Conservation (phyloP, 2,113 vertebrate species). For the Riparia riparia region DNA sequence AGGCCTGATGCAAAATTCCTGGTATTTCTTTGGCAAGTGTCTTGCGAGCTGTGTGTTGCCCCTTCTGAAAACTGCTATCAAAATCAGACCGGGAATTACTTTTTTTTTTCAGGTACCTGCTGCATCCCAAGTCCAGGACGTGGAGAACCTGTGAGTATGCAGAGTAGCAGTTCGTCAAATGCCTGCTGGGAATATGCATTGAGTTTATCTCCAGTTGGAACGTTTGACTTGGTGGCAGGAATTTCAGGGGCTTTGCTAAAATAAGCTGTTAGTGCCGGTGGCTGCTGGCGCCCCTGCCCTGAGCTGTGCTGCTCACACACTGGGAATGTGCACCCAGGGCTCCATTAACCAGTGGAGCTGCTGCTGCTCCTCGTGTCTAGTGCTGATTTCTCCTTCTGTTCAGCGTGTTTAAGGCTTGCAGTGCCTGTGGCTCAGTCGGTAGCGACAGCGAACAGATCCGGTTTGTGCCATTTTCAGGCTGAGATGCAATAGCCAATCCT, state of each 20-base stretch:
- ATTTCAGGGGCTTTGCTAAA: constrained; percentile 7
- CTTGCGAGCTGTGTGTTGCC: not conserved
- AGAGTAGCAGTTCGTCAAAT: not conserved
- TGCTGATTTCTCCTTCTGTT: constrained; percentile 12
- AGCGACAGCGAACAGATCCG: not conserved
- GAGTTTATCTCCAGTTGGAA: not conserved
- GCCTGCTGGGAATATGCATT: not conserved
- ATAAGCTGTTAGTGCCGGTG: not conserved
- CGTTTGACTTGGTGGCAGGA: not conserved
- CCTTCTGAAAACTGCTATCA: not conserved
- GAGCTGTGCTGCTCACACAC: not conserved
- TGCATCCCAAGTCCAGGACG: constrained; percentile 62
- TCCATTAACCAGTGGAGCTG: not conserved
- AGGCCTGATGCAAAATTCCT: not conserved
- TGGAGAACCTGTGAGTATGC: constrained; percentile 78
- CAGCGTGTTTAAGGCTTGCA: not conserved
- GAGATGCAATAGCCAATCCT: not conserved
- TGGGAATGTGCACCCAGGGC: not conserved
- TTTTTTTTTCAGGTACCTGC: constrained; percentile 68
- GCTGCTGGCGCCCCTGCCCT: not conserved
- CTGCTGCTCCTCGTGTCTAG: not conserved
- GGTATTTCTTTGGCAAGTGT: not conserved
- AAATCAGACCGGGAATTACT: not conserved
- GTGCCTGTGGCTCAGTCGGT: not conserved
- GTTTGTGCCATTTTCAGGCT: not conserved